Conservation (phyloP, 2,888 invertebrate genomes). For the Poecilus cupreus region DNA sequence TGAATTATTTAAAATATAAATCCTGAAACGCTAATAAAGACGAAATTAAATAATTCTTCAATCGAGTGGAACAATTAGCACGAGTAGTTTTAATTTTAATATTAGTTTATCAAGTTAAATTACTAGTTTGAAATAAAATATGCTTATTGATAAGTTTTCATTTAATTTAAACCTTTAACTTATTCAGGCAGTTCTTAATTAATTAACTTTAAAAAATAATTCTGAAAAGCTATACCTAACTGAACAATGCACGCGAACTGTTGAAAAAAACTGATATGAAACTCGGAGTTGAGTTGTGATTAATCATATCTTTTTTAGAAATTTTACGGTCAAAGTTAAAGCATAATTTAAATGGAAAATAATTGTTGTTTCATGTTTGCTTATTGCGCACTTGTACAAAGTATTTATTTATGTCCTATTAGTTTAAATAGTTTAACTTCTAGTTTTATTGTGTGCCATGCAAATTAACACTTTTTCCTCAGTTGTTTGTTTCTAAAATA, state of each 20-base stretch:
- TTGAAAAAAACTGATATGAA: not conserved
- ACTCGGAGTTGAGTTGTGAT: not conserved
- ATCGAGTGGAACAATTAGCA: not conserved
- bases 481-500: not conserved
- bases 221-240: not conserved
- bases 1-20: no score
- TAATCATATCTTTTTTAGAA: not conserved
- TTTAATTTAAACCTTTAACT: not conserved
- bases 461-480: not conserved
- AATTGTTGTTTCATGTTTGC: not conserved
- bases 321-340: constrained; percentile 1
- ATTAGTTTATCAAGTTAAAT: not conserved
- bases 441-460: not conserved
- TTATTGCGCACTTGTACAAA: not conserved
- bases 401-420: not conserved
- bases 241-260: no score
- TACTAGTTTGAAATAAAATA: not conserved
- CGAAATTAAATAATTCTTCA: not conserved
- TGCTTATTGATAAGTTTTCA: not conserved
- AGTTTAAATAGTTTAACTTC: not conserved
- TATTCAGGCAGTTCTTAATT: not conserved
- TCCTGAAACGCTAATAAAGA: not conserved
- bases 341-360: not conserved
- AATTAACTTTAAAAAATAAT: not conserved
- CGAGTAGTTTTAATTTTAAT: not conserved